Evolutionary conservation across 2,888 invertebrate species (phyloP).

Genomic region (Hyppa rectilinea): DNA sequence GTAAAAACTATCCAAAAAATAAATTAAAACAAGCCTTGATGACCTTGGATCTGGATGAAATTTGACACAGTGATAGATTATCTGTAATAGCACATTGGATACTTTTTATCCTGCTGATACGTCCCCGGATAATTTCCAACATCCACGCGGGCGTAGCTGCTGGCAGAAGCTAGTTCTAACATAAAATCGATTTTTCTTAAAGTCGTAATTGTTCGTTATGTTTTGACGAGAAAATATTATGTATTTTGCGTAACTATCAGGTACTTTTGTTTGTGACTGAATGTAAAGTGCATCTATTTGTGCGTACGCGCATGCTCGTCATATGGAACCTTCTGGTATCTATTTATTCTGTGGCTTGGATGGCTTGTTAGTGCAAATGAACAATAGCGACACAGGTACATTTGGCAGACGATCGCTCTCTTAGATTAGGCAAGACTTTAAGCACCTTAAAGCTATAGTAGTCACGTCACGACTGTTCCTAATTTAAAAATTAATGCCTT

Average conservation of each 20-base stretch:
- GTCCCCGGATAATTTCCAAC: no score
- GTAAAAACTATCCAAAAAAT: no score
- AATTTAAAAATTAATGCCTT: conserved; percentile 80
- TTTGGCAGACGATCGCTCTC: conserved; percentile 66
- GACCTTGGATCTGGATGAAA: no score
- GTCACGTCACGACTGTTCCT: conserved; percentile 77
- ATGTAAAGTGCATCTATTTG: background rate
- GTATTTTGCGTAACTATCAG: background rate
- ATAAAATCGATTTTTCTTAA: background rate
- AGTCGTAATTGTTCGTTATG: no score
- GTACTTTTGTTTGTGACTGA: background rate
- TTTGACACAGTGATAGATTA: no score
- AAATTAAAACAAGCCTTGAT: no score
- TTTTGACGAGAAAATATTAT: background rate
- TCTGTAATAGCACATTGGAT: no score
- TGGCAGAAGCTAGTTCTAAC: no score
- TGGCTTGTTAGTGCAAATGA: conserved; percentile 75
- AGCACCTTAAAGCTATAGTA: conserved; percentile 54
- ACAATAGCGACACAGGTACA: conserved; percentile 71
- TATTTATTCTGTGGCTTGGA: conserved; percentile 45
- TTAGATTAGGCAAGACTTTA: conserved; percentile 67
- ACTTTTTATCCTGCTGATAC: no score
- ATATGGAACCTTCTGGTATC: background rate
- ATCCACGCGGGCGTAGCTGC: no score
- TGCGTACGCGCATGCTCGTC: background rate